Percentiles rank a stretch among this genome's conserved stretches.
Evolutionary conservation across 2,113 vertebrate genomes (phyloP).

Genomic region (Ctenodactylus gundi): DNA sequence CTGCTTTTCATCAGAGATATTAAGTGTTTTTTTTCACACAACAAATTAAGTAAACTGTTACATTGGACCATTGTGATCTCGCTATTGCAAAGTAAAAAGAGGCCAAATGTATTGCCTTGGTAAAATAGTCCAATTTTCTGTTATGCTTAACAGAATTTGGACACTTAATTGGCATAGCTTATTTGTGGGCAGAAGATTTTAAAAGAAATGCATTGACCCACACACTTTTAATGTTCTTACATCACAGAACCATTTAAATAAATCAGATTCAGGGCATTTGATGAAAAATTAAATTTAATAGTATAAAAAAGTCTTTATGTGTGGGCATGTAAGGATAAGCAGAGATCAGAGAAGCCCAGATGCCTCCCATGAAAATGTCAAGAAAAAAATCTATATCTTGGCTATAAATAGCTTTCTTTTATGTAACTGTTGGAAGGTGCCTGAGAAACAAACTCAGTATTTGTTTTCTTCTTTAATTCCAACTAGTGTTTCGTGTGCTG

Average conservation of each 20-base stretch:
- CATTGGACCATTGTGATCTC: slow-evolving; percentile 53
- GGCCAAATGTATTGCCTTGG: slow-evolving; percentile 5
- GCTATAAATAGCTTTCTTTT: neutral
- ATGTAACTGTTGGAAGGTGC: neutral
- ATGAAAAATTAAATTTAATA: slow-evolving; percentile 60
- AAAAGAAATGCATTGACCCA: slow-evolving; percentile 16
- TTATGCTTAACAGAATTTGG: slow-evolving; percentile 61
- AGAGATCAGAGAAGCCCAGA: slow-evolving; percentile 32
- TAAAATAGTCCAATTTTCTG: slow-evolving; percentile 62
- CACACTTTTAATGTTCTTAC: slow-evolving; percentile 42
- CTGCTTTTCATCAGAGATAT: slow-evolving; percentile 62
- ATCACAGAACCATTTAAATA: slow-evolving; percentile 50
- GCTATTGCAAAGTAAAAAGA: slow-evolving; percentile 3
- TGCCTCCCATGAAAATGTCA: neutral
- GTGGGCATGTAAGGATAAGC: neutral
- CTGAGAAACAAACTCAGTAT: neutral
- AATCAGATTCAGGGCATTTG: slow-evolving; percentile 27
- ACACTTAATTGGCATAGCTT: slow-evolving; percentile 61
- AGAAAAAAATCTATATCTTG: neutral
- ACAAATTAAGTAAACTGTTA: slow-evolving; percentile 67
- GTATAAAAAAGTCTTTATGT: slow-evolving; percentile 18
- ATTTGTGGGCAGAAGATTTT: slow-evolving; percentile 47
- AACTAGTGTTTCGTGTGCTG: neutral
- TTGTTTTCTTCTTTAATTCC: neutral
- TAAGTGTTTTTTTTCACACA: slow-evolving; percentile 59